phyloP scores from a whole-genome alignment of 2,113 vertebrate genomes.

The Menidia beryllina region DNA sequence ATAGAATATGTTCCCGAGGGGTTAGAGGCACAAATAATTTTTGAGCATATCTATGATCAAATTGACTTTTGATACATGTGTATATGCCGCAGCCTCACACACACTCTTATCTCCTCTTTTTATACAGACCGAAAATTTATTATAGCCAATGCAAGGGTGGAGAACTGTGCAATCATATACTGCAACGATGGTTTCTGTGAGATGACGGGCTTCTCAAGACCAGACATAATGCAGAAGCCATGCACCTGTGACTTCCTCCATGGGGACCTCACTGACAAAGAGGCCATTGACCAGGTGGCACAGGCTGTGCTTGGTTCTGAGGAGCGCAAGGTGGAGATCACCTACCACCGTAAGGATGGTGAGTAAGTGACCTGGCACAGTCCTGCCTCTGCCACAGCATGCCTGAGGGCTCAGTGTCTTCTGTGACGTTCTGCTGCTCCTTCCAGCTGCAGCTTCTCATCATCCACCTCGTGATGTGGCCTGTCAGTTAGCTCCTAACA shows the following conservation, averaged over 20 bases:
- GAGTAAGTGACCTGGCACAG: constrained; percentile 69
- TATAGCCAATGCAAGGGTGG: constrained; percentile 97
- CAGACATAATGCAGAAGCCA: constrained; percentile 98
- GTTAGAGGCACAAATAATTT: background rate
- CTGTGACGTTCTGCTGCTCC: constrained; percentile 9
- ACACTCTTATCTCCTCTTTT: constrained; percentile 44
- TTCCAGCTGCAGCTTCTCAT: constrained; percentile 18
- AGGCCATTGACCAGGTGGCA: constrained; percentile 91
- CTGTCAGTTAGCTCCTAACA: constrained; percentile 36
- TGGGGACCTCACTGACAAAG: constrained; percentile 91
- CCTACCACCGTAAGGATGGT: constrained; percentile 98
- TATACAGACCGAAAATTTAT: constrained; percentile 97
- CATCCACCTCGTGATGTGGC: constrained; percentile 26
- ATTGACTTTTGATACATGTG: background rate
- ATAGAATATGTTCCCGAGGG: too few relatives aligned
- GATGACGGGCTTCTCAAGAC: constrained; percentile 98
- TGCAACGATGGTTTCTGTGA: constrained; percentile 99
- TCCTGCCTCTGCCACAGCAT: constrained; percentile 6
- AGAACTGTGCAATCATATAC: constrained; percentile 99
- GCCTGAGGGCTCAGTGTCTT: constrained; percentile 6
- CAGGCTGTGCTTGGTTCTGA: constrained; percentile 94
- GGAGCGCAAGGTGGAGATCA: constrained; percentile 96
- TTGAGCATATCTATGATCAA: background rate
- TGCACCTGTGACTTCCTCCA: constrained; percentile 98
- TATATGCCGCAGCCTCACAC: background rate